phyloP scores from a whole-genome alignment of 2,797 vertebrate species.

The Ceryle rudis region DNA sequence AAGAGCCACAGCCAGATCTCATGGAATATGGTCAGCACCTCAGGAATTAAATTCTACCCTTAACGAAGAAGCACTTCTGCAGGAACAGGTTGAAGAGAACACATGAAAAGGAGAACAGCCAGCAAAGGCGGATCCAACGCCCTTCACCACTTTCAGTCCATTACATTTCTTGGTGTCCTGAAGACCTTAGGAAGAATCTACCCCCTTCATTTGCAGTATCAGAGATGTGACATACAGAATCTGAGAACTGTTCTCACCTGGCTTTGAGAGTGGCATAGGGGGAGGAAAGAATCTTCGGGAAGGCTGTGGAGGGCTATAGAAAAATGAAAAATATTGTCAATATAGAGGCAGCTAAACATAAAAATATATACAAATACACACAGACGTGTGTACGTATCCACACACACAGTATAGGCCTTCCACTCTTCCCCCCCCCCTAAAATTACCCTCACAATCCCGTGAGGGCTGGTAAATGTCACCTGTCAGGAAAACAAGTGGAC shows the following conservation, averaged over 20 bases:
- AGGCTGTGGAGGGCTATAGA: conserved; percentile 87
- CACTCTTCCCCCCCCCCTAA: not conserved
- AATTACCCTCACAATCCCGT: not conserved
- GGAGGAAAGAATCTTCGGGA: conserved; percentile 95
- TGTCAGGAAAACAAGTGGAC: not conserved
- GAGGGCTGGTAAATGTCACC: not conserved
- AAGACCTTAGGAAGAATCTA: not conserved
- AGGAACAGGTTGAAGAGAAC: not conserved
- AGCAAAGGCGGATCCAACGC: not conserved
- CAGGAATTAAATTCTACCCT: not conserved
- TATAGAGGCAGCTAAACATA: not conserved
- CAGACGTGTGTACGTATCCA: not conserved
- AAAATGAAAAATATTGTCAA: not conserved
- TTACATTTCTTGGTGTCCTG: not conserved
- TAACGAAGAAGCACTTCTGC: not conserved
- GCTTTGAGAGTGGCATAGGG: conserved; percentile 97
- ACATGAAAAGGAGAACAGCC: not conserved
- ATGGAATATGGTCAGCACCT: not conserved
- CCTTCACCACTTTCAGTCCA: not conserved
- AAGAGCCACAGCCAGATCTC: not conserved
- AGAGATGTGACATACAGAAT: not conserved
- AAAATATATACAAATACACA: not conserved
- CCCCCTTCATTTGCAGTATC: not conserved
- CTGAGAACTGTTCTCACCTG: conserved; percentile 82
- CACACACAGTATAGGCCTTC: not conserved